Conservation (phyloP, 2,797 vertebrate genomes). For the Cuniculus paca region DNA sequence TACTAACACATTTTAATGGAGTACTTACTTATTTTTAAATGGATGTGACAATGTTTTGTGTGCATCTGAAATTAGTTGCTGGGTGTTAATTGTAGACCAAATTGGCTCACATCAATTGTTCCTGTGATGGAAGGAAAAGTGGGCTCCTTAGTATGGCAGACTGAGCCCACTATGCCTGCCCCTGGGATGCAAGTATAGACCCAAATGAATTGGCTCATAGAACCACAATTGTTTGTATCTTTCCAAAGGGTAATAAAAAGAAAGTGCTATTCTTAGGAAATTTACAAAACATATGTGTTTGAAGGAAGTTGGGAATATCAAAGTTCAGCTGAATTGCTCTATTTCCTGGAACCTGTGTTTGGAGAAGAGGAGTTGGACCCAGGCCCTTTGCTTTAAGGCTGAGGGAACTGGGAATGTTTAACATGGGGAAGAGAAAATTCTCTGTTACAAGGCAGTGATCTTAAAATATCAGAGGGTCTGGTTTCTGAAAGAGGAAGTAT, state of each 20-base stretch:
- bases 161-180: not conserved
- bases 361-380: not conserved
- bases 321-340: not conserved
- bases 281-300: not conserved
- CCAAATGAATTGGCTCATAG: not conserved
- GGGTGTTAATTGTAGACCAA: slow-evolving; percentile 59
- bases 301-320: not conserved
- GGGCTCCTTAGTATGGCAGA: not conserved
- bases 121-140: not conserved
- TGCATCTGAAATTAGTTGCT: slow-evolving; percentile 43
- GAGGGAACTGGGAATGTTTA: slow-evolving; percentile 14
- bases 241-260: slow-evolving; percentile 25
- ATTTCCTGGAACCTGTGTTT: not conserved
- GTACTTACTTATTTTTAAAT: slow-evolving; percentile 70
- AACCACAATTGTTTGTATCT: not conserved
- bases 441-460: slow-evolving; percentile 47
- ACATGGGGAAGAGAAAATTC: slow-evolving; percentile 78
- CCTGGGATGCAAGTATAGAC: not conserved
- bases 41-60: slow-evolving; percentile 45
- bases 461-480: slow-evolving; percentile 74
- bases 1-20: slow-evolving; percentile 48
- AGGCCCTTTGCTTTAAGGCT: not conserved
- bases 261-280: not conserved
- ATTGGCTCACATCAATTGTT: slow-evolving; percentile 21
- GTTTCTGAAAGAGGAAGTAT: slow-evolving; percentile 78